Base-by-base conservation (phyloP, 2,888 invertebrate species). In the Gnatocerus cornutus region DNA sequence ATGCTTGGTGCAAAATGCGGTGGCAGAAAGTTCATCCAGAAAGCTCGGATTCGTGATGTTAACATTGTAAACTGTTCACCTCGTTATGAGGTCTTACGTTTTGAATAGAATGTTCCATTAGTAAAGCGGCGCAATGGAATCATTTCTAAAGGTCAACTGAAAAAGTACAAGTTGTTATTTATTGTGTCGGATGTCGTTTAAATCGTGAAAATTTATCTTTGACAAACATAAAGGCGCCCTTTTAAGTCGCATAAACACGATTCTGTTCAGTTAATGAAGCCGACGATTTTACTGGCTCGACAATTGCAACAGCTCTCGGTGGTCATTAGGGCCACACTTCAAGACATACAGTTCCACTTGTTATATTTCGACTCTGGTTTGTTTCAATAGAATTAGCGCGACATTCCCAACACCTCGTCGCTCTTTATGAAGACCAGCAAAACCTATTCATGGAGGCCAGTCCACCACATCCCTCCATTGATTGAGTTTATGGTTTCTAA, bases 41-140 rank as follows among this genome's bases (percentile, higher is more conserved):
- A n/a, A n/a, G n/a, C n/a, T n/a, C n/a, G n/a, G n/a, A n/a, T n/a
- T n/a, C n/a, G n/a, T n/a, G n/a, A n/a, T n/a, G n/a, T n/a, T n/a
- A n/a, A n/a, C n/a, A n/a, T n/a, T 45, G 45, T 59, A 30, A 59
- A 59, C 41, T 29, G 59, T 45, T 59, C 7, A 43, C 59, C n/a
- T n/a, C n/a, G n/a, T 59, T 45, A 59, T 59, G 59, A 45, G 46
- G 37, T 59, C 59, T 59, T 59, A 27, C 45, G 8, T 14, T 45
- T 10, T 46, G 59, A 43, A 59, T 59, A 43, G 41, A 58, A 58
- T n/a, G 39, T 58, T 58, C 43, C 9, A 45, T 21, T 43, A 61
- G 37, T 33, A 61, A 61, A 45, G 37, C 33, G 48, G 33, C 48
- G 45, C 48, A 48, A 61, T 48, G 21, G 61, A 45, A 48, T 46